phyloP scores from a whole-genome alignment of 1,140 invertebrate genomes.

The Cardiocondyla obscurior region DNA sequence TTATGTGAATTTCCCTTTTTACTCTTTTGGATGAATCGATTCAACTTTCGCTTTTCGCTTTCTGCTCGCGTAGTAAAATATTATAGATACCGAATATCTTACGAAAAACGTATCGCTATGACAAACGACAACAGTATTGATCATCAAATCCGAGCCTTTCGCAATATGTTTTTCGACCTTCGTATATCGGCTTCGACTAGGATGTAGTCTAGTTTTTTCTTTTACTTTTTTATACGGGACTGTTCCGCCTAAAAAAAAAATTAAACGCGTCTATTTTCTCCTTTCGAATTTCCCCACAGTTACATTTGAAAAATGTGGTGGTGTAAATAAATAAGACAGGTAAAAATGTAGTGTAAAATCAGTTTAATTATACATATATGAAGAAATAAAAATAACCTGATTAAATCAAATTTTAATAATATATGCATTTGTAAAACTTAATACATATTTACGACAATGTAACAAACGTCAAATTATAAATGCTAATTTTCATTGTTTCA shows the following conservation, averaged over 20 bases:
- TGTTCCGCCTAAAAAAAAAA: conserved; percentile 84
- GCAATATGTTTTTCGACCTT: conserved; percentile 71
- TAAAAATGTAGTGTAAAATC: not conserved
- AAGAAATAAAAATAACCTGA: not conserved
- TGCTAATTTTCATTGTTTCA: not conserved
- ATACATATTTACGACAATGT: not conserved
- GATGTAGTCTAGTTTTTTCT: not conserved
- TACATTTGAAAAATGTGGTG: too few relatives aligned
- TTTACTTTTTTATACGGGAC: conserved; percentile 74
- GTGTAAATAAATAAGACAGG: not conserved
- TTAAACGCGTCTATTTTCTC: not conserved
- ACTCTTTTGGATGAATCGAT: not conserved
- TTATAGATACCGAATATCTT: not conserved
- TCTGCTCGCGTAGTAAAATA: not conserved
- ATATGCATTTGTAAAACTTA: too few relatives aligned
- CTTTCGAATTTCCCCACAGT: not conserved
- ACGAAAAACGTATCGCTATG: conserved; percentile 11
- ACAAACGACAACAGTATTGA: not conserved
- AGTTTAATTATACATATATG: not conserved
- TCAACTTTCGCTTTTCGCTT: not conserved
- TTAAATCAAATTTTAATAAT: not conserved
- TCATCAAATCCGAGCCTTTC: conserved; percentile 38
- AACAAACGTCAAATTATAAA: not conserved
- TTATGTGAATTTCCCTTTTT: not conserved
- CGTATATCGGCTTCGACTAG: not conserved